Evolutionary conservation across 1,140 invertebrate genomes (phyloP).

Genomic region (Chrysoperla carnea): DNA sequence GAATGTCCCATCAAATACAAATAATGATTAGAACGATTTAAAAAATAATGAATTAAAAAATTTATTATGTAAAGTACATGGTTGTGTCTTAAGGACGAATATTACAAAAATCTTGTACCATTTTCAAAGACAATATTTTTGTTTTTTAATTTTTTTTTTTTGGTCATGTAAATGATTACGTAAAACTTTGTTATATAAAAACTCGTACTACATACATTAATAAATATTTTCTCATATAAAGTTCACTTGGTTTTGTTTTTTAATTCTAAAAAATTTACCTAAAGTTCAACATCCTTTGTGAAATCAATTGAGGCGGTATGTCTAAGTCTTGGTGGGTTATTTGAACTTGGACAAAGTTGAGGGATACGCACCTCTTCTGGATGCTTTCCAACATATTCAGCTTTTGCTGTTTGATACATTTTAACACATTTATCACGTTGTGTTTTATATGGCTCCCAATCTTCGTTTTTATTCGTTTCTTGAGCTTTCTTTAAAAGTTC

Average conservation of each 20-base stretch:
- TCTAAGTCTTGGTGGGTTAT: conserved; percentile 13
- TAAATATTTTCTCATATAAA: no score
- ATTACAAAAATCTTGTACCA: no score
- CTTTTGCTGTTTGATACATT: conserved; percentile 17
- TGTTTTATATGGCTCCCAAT: conserved; percentile 18
- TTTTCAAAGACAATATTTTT: no score
- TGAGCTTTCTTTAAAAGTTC: conserved; percentile 17
- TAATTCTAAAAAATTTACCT: conserved; percentile 13
- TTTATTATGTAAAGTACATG: no score
- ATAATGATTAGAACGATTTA: no score
- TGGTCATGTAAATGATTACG: no score
- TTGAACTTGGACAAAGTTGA: conserved; percentile 17
- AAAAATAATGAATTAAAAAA: no score
- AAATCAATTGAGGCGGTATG: conserved; percentile 21
- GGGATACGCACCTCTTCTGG: conserved; percentile 24
- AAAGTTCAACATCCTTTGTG: conserved; percentile 21
- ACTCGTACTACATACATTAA: no score
- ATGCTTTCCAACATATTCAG: conserved; percentile 23
- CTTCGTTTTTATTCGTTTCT: conserved; percentile 14
- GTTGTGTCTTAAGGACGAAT: no score
- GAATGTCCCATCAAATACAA: no score
- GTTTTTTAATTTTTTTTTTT: no score
- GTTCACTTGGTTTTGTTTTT: background rate
- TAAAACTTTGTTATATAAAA: no score
- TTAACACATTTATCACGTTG: conserved; percentile 20